phyloP scores from a whole-genome alignment of 1,140 invertebrate genomes.

The Stegodyphus mimosarum region DNA sequence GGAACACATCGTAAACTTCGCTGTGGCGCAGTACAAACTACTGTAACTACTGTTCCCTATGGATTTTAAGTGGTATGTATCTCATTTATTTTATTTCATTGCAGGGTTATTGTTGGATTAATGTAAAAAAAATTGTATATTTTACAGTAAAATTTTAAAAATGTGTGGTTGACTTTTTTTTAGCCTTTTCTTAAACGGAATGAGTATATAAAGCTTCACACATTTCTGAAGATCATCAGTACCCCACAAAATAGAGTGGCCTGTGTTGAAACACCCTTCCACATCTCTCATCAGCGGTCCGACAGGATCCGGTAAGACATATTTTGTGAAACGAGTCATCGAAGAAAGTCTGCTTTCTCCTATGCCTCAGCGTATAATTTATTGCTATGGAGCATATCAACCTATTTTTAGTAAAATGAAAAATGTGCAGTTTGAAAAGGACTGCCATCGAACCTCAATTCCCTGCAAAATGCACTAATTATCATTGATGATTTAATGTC shows the following conservation, averaged over 20 bases:
- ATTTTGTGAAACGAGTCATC: too few relatives aligned
- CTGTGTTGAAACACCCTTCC: too few relatives aligned
- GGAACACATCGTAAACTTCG: background rate
- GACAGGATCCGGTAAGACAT: too few relatives aligned
- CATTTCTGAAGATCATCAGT: too few relatives aligned
- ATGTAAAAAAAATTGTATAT: background rate
- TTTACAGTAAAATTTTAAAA: background rate
- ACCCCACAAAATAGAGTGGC: too few relatives aligned
- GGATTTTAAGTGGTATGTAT: background rate
- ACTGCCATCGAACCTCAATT: background rate
- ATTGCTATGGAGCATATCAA: background rate
- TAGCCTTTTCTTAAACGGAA: too few relatives aligned
- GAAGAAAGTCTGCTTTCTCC: too few relatives aligned
- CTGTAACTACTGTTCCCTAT: background rate
- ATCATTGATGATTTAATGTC: conserved; percentile 68
- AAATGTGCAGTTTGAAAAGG: conserved; percentile 26
- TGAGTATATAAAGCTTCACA: too few relatives aligned
- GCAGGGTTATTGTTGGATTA: too few relatives aligned
- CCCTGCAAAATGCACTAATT: conserved; percentile 46
- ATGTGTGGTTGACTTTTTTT: background rate
- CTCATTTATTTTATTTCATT: too few relatives aligned
- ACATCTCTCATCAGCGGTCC: too few relatives aligned
- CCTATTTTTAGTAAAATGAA: background rate
- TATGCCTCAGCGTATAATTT: too few relatives aligned
- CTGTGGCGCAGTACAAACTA: background rate